Conservation (phyloP, 2,113 vertebrate species). For the Alethe diademata region DNA sequence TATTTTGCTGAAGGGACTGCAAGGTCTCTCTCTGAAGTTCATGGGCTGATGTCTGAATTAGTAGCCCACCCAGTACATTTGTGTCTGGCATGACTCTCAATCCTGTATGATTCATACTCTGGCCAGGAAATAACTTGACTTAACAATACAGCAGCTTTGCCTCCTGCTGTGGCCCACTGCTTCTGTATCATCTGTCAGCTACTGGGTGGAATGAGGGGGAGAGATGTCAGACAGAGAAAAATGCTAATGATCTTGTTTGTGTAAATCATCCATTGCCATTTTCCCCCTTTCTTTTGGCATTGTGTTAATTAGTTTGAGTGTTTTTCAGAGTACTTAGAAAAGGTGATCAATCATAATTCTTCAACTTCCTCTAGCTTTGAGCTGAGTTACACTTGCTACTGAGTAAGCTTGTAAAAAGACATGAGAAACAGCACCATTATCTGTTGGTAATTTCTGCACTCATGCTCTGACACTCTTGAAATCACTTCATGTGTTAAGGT, state of each 20-base stretch:
- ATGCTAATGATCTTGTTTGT: not conserved
- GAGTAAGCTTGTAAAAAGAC: not conserved
- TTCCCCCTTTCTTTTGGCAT: not conserved
- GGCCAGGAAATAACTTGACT: conserved; percentile 11
- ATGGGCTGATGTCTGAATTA: not conserved
- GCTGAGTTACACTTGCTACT: not conserved
- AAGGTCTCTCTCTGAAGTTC: not conserved
- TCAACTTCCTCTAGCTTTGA: not conserved
- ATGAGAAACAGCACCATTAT: not conserved
- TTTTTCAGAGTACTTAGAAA: not conserved
- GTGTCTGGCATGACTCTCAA: not conserved
- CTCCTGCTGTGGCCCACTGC: conserved; percentile 1
- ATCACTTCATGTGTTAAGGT: not conserved
- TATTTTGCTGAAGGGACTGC: not conserved
- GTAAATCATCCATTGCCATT: not conserved
- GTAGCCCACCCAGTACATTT: not conserved
- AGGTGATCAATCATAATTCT: not conserved
- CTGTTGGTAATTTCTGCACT: not conserved
- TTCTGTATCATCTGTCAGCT: not conserved
- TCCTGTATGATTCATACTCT: conserved; percentile 29
- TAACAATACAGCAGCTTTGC: conserved; percentile 1
- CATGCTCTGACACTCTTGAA: not conserved
- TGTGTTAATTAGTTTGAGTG: not conserved
- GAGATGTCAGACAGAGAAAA: not conserved
- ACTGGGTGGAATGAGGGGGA: not conserved